Conservation (phyloP, 2,797 vertebrate species). For the Schizothorax lantsangensis region DNA sequence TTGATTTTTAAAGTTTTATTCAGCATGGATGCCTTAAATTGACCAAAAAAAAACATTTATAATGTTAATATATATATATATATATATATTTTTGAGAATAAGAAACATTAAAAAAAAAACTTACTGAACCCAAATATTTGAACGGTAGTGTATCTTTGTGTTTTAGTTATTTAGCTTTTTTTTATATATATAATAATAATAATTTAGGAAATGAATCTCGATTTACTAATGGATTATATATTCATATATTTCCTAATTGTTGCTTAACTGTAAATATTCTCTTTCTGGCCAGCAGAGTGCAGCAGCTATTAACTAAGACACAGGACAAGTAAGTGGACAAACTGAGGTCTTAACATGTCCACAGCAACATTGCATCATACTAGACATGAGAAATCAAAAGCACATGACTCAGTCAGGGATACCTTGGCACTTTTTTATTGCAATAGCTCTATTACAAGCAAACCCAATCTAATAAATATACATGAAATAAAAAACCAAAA, state of each 20-base stretch:
- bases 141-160: neutral
- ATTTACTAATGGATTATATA: neutral
- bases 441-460: constrained; percentile 69
- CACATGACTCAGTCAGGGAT: constrained; percentile 53
- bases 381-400: constrained; percentile 40
- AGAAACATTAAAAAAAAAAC: too few relatives aligned
- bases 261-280: neutral
- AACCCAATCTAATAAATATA: constrained; percentile 65
- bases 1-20: too few relatives aligned
- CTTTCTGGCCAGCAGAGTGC: constrained; percentile 45
- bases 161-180: neutral
- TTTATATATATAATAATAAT: neutral
- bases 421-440: constrained; percentile 68
- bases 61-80: too few relatives aligned
- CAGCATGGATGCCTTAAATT: neutral
- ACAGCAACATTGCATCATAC: constrained; percentile 55
- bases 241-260: neutral
- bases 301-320: neutral
- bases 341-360: constrained; percentile 50
- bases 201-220: neutral
- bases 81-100: neutral
- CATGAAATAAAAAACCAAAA: constrained; percentile 63
- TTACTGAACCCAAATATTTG: neutral
- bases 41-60: neutral
- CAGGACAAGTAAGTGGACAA: neutral